phyloP scores from a whole-genome alignment of 2,113 vertebrate genomes.

The Xenus cinereus region DNA sequence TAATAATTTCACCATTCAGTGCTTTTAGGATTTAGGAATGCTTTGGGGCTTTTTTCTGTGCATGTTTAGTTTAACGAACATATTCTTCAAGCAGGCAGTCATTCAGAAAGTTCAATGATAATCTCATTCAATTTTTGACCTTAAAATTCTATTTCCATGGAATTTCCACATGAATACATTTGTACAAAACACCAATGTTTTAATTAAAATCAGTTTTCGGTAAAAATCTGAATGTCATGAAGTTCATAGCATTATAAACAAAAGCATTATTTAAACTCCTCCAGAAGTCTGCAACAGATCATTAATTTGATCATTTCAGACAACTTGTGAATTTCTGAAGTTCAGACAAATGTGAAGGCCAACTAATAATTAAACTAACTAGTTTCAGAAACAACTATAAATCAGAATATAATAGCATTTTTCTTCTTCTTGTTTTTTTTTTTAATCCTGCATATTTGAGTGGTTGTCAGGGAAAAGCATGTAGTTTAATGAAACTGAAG shows the following conservation, averaged over 20 bases:
- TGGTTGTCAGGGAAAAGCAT: background rate
- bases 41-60: background rate
- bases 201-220: slow-evolving; percentile 15
- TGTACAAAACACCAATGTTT: background rate
- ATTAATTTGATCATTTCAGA: background rate
- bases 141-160: background rate
- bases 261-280: background rate
- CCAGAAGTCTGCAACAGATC: background rate
- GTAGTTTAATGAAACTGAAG: background rate
- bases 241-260: background rate
- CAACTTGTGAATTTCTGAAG: background rate
- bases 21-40: background rate
- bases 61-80: background rate
- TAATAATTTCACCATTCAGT: background rate
- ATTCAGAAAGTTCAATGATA: slow-evolving; percentile 30
- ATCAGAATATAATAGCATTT: background rate
- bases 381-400: background rate
- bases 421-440: background rate
- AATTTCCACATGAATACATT: background rate
- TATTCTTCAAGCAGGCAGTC: background rate
- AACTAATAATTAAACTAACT: background rate
- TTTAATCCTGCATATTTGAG: background rate
- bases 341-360: background rate
- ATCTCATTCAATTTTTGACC: slow-evolving; percentile 19
- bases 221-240: background rate